A percentile compares a stretch with the other conserved stretches of the same genome.
phyloP scores from a whole-genome alignment of 2,797 vertebrate genomes.

The Selene dorsalis region DNA sequence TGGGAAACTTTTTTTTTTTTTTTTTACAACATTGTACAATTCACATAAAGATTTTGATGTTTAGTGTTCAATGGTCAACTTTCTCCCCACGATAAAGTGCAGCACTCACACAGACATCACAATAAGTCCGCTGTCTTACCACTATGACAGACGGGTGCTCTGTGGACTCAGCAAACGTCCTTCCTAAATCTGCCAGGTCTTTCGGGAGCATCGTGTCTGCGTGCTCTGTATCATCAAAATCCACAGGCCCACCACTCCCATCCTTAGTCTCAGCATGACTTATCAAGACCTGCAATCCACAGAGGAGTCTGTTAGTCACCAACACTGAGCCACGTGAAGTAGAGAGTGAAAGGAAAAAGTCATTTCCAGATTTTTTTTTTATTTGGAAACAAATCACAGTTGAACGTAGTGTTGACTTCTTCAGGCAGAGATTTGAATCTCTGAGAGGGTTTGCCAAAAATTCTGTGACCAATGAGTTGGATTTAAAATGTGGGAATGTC shows the following conservation, averaged over 20 bases:
- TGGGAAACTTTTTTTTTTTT: conserved; percentile 48
- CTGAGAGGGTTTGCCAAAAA: conserved; percentile 51
- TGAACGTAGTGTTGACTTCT: conserved; percentile 35
- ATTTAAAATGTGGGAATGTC: conserved; percentile 73
- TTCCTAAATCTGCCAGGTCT: conserved; percentile 78
- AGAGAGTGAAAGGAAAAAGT: conserved; percentile 7
- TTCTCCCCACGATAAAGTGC: conserved; percentile 15
- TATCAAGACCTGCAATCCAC: conserved; percentile 88
- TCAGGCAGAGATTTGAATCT: conserved; percentile 36
- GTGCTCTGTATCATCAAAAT: conserved; percentile 88
- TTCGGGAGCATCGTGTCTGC: conserved; percentile 86
- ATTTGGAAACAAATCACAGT: conserved; percentile 2
- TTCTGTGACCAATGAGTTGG: conserved; percentile 58
- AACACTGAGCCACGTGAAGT: conserved; percentile 12
- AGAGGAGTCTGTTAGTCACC: conserved; percentile 33
- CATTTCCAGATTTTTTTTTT: conserved; percentile 7
- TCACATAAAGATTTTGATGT: conserved; percentile 39
- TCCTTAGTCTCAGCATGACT: conserved; percentile 86
- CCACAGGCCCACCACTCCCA: conserved; percentile 87
- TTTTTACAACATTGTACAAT: conserved; percentile 37
- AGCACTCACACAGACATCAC: conserved; percentile 11
- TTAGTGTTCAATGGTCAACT: conserved; percentile 34
- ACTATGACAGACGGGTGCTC: conserved; percentile 28
- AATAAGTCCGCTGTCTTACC: conserved; percentile 51
- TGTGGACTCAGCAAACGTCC: conserved; percentile 54